A percentile compares a stretch with the other conserved stretches of the same genome.
Conservation (phyloP, 2,797 vertebrate species). For the Parambassis ranga region DNA sequence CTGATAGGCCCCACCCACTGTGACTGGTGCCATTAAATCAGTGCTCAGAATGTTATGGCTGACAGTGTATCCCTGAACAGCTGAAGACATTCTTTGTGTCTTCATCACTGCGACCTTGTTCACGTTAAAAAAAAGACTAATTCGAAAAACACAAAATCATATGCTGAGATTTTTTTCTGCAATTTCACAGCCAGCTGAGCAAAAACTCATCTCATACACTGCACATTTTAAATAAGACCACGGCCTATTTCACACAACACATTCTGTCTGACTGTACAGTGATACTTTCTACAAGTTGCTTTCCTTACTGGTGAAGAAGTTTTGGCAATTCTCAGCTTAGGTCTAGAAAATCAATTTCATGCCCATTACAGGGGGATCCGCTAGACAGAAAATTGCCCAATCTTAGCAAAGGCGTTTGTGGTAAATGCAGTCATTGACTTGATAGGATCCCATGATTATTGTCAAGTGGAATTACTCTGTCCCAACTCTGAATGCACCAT, state of each 20-base stretch:
- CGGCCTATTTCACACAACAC: neutral
- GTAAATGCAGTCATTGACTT: slow-evolving; percentile 52
- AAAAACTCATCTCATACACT: no score
- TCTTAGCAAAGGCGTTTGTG: slow-evolving; percentile 45
- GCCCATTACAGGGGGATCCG: slow-evolving; percentile 34
- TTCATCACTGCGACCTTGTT: no score
- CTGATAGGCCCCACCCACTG: no score
- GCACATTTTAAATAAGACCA: neutral
- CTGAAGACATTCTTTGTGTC: no score
- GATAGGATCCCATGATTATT: slow-evolving; percentile 54
- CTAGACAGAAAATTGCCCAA: slow-evolving; percentile 53
- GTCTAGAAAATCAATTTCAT: slow-evolving; percentile 43
- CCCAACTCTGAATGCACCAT: slow-evolving; percentile 6
- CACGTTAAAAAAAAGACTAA: no score
- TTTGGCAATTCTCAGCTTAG: neutral
- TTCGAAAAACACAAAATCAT: no score
- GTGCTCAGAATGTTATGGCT: no score
- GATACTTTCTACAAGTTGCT: neutral
- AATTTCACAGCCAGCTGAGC: no score
- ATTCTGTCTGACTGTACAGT: neutral
- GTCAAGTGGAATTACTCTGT: slow-evolving; percentile 53
- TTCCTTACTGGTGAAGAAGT: neutral
- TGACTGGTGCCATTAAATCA: no score
- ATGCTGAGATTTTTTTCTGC: no score
- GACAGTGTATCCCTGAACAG: no score